A percentile compares a stretch with the other conserved stretches of the same genome.
Conservation (phyloP, 2,797 vertebrate genomes). For the Hydrocynus forskahlii region DNA sequence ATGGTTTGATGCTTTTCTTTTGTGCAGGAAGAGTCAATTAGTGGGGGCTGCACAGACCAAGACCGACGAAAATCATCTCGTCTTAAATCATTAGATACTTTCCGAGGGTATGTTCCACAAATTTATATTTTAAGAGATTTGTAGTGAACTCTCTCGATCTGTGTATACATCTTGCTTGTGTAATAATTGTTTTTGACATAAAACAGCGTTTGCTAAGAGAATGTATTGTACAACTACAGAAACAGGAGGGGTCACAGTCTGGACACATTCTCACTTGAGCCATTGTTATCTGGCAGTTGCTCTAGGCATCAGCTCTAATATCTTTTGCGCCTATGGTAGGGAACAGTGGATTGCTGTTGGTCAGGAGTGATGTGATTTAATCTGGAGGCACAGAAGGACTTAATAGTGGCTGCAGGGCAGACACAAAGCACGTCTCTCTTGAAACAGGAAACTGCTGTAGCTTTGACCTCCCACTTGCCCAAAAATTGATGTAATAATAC, state of each 20-base stretch:
- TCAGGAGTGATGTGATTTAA: conserved; percentile 85
- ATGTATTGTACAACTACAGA: conserved; percentile 68
- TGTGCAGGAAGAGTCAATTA: conserved; percentile 60
- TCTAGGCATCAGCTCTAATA: conserved; percentile 77
- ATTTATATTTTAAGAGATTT: not conserved
- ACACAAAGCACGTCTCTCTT: conserved; percentile 78
- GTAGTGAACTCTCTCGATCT: conserved; percentile 45
- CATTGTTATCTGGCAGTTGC: conserved; percentile 73
- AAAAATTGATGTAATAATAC: conserved; percentile 85
- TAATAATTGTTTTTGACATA: conserved; percentile 63
- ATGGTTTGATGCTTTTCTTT: conserved; percentile 15
- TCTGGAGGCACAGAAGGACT: conserved; percentile 77
- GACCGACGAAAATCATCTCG: conserved; percentile 67
- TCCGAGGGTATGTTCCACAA: conserved; percentile 74
- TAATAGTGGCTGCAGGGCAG: conserved; percentile 82
- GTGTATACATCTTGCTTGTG: conserved; percentile 61
- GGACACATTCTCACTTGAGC: conserved; percentile 76
- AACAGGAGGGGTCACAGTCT: conserved; percentile 76
- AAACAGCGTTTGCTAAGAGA: conserved; percentile 57
- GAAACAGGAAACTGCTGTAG: conserved; percentile 83
- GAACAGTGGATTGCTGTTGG: conserved; percentile 83
- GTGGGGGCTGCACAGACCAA: conserved; percentile 35
- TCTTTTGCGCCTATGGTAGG: conserved; percentile 64
- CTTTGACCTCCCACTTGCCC: conserved; percentile 78
- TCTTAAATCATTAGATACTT: conserved; percentile 79